Percentiles rank a stretch among this genome's conserved stretches.
phyloP scores from a whole-genome alignment of 2,113 vertebrate species.

The Phyllostomus discolor region DNA sequence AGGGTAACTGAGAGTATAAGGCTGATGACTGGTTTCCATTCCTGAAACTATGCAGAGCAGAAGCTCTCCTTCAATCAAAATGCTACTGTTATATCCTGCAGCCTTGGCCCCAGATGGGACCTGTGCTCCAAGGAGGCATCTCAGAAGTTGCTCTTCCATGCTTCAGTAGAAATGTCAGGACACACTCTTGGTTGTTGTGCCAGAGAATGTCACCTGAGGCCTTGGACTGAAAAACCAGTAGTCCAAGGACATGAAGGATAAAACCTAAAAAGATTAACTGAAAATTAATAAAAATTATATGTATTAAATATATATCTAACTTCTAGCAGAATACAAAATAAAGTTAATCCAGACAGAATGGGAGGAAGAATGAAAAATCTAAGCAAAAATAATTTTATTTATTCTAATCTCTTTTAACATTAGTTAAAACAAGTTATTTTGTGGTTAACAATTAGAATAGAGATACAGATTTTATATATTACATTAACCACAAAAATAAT shows the following conservation, averaged over 20 bases:
- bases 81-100: slow-evolving; percentile 31
- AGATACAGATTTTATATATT: neutral
- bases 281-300: slow-evolving; percentile 13
- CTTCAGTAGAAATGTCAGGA: slow-evolving; percentile 52
- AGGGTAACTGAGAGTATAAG: neutral
- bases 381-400: neutral
- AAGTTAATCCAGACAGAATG: neutral
- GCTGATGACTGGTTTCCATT: neutral
- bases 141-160: slow-evolving; percentile 1
- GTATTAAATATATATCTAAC: neutral
- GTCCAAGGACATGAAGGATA: neutral
- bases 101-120: slow-evolving; percentile 37
- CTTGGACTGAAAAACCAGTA: neutral
- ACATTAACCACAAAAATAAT: neutral
- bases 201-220: slow-evolving; percentile 34
- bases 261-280: neutral
- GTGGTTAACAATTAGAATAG: neutral
- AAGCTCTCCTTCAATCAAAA: slow-evolving; percentile 63
- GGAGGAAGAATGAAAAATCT: neutral
- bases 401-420: neutral
- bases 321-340: slow-evolving; percentile 7
- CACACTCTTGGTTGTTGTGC: slow-evolving; percentile 25
- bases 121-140: neutral
- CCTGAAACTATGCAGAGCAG: slow-evolving; percentile 32
- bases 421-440: neutral